Base-by-base conservation (phyloP, 2,888 invertebrate genomes). In the Carcina quercana region DNA sequence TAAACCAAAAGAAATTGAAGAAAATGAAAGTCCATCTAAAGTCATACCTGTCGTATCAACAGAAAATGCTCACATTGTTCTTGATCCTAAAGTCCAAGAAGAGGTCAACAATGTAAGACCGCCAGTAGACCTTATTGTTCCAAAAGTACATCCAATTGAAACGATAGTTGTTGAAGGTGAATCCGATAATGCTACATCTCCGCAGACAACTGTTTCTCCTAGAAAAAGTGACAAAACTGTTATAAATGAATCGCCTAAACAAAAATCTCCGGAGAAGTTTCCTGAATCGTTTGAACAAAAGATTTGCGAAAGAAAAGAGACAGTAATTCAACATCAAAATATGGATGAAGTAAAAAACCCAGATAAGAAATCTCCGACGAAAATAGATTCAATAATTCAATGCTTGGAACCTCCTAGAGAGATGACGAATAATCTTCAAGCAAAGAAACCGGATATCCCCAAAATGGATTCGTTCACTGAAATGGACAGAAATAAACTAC, bases 281-380 rank as follows among this genome's bases (percentile, higher is more conserved):
- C 30, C 43, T 7, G 74, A 74, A 24, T 22, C 44, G 1, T 47
- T 40, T 32, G 76, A 78, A 21, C 72, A 65, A 37, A 78, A 72
- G 50, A 74, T 68, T 42, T 55, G 53, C 21, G 82, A 82, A 47
- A 43, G 83, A 34, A 82, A 82, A 49, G 83, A 82, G 48, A 82
- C 82, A 2, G 82, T 83, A 0, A 83, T 83, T 33, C 82, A 80
- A 49, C 79, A 75, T 48, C 82, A 83, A 42, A 62, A 59, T 17
- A 42, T 56, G 2, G 82, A 82, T 15, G 82, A 83, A 32, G 37
- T 37, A 10, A 80, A 73, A 45, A 53, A 30, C 26, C 21, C 35
- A 1, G 80, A 82, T 22, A 82, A 78, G 37, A 80, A 65, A 32
- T 74, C 80, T 1, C 78, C 80, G 2, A 73, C 57, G 34, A 80